Conservation (phyloP, 2,888 invertebrate species). For the Lycia hirtaria region DNA sequence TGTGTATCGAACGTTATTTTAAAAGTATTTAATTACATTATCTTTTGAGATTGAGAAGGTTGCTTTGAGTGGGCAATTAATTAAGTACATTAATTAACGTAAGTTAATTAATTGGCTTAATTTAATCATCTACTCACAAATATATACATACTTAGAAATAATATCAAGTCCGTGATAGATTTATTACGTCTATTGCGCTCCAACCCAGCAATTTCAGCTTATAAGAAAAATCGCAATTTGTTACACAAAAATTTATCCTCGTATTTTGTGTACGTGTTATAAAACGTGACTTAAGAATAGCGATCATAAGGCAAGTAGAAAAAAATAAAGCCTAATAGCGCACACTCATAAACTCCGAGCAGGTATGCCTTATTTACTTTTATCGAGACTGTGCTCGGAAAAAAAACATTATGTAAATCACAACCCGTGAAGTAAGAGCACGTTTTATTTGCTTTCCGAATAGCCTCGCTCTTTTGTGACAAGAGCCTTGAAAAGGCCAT, state of each 20-base stretch:
- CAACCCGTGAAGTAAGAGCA: slow-evolving; percentile 60
- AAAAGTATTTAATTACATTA: no score
- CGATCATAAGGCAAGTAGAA: slow-evolving; percentile 25
- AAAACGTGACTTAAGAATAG: slow-evolving; percentile 18
- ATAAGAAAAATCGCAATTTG: background rate
- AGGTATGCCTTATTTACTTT: slow-evolving; percentile 46
- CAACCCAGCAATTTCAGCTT: no score
- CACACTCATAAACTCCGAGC: slow-evolving; percentile 40
- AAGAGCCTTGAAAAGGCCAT: slow-evolving; percentile 62
- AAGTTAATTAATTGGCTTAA: no score
- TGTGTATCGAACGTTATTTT: no score
- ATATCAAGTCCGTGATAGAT: no score
- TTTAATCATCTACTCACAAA: no score
- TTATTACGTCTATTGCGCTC: no score
- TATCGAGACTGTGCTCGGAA: slow-evolving; percentile 49
- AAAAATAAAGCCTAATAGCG: slow-evolving; percentile 37
- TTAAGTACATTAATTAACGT: no score
- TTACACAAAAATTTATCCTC: background rate
- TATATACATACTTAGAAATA: no score
- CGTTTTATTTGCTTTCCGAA: slow-evolving; percentile 68
- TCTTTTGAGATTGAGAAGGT: no score
- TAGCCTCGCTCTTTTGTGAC: slow-evolving; percentile 65
- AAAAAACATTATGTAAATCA: slow-evolving; percentile 63
- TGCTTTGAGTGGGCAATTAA: no score
- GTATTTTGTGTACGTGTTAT: background rate